Percentiles rank a stretch among this genome's conserved stretches.
phyloP scores from a whole-genome alignment of 1,140 invertebrate genomes.

The Drosophila ohnishii region DNA sequence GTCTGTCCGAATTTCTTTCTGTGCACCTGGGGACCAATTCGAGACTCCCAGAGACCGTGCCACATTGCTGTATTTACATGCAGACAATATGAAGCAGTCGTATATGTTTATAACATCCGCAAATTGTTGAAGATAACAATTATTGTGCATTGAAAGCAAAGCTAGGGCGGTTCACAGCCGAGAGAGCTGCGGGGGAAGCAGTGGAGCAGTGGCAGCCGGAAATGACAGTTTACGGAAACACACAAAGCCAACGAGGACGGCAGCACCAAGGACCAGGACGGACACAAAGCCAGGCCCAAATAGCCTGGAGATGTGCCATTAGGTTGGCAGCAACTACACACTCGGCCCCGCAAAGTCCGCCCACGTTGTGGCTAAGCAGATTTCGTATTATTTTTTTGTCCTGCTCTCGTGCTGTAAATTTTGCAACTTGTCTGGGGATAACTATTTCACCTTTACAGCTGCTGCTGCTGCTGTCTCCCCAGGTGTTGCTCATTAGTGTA shows the following conservation, averaged over 20 bases:
- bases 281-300: slow-evolving; percentile 66
- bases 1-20: background rate
- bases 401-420: slow-evolving; percentile 59
- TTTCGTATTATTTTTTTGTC: slow-evolving; percentile 17
- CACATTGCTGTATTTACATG: slow-evolving; percentile 76
- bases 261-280: slow-evolving; percentile 26
- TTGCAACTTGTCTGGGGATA: slow-evolving; percentile 38
- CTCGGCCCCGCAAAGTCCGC: slow-evolving; percentile 18
- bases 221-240: slow-evolving; percentile 80
- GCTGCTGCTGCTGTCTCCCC: slow-evolving; percentile 26
- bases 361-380: slow-evolving; percentile 60
- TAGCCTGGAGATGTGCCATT: slow-evolving; percentile 75
- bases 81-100: slow-evolving; percentile 78
- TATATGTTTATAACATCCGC: slow-evolving; percentile 81
- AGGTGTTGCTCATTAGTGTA: slow-evolving; percentile 72
- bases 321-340: slow-evolving; percentile 62
- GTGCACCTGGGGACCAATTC: slow-evolving; percentile 8
- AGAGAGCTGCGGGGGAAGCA: background rate
- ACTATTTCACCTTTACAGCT: slow-evolving; percentile 40
- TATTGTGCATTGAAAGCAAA: slow-evolving; percentile 79
- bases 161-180: slow-evolving; percentile 4
- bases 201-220: slow-evolving; percentile 55
- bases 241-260: slow-evolving; percentile 46
- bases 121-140: slow-evolving; percentile 82
- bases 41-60: slow-evolving; percentile 35